Base-by-base conservation (phyloP, 1,140 invertebrate genomes). In the Tribolium madens region DNA sequence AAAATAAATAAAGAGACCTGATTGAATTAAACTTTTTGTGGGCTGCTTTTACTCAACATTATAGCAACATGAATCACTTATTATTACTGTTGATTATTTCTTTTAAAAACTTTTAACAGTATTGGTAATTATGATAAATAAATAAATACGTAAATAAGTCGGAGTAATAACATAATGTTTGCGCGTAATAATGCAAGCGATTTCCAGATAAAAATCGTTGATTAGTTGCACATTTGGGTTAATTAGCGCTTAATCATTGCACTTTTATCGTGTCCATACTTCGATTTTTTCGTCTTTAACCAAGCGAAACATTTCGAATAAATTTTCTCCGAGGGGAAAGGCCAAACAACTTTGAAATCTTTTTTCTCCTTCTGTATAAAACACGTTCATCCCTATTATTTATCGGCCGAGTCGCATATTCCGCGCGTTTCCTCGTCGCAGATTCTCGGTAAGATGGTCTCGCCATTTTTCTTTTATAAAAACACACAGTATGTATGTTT, bases 351-450 rank as follows among this genome's bases (percentile, higher is more conserved):
- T 50, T 14, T 17, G 48, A 50, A 50, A 17, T 57, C 3, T 57
- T 57, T 21, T 57, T 57, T 64, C 31, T 33, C 9, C 0, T 57
- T 14, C 6, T 42, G 7, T 33, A 64, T 26, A 12, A 64, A 64
- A 33, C 26, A 18, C 26, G 52, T 26, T n/a, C 12, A 64, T 21
- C 48, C 57, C 76, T 18, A 74, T 78, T 75, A 78, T 78, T 78
- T 75, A 78, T 78, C 50, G 64, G 26, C 31, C 31, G 17, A 50
- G 76, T 71, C 47, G 76, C 76, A 78, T 78, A 75, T 78, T 78
- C 76, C 33, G 73, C 72, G 64, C 64, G 76, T 53, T 78, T 74
- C 50, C 21, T 60, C 73, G 76, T 75, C 76, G 74, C 72, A 78
- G 72, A 78, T 78, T 78, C 76, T 71, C 52, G 50, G 76, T 64